These are phyloP conservation scores for Nycticorax nycticorax DNA, from an alignment of 2,113 vertebrate species.

Conservation along the genomic window DNA sequence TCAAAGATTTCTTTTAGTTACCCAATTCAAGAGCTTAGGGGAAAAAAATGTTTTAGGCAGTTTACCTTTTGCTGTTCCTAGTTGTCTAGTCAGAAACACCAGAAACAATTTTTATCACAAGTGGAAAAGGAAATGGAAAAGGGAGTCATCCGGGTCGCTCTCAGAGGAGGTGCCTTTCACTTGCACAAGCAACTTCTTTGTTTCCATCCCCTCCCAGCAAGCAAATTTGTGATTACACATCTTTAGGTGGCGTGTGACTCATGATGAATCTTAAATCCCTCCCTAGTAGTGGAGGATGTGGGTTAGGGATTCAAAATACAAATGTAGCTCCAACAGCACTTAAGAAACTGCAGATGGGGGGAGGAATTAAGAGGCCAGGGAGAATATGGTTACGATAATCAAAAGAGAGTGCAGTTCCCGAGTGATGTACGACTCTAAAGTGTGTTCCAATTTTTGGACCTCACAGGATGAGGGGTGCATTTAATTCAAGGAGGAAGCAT, in stretches of 20 bases:
- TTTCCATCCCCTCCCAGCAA: not conserved
- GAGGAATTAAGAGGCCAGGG: not conserved
- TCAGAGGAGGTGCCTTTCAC: not conserved
- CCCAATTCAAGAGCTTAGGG: not conserved
- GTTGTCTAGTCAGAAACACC: not conserved
- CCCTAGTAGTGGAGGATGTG: slow-evolving; percentile 42
- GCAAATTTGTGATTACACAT: not conserved
- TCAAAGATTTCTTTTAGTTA: not conserved
- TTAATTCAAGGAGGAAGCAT: not conserved
- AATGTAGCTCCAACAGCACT: not conserved
- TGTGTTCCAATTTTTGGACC: not conserved
- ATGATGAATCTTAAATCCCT: not conserved
- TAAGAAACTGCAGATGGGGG: slow-evolving; percentile 16
- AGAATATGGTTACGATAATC: slow-evolving; percentile 8
- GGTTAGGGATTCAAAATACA: slow-evolving; percentile 35
- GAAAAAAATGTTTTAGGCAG: fast-evolving
- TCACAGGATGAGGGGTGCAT: slow-evolving; percentile 21
- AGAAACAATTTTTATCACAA: not conserved
- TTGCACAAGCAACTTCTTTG: not conserved
- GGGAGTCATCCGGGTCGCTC: not conserved
- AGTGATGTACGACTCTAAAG: not conserved
- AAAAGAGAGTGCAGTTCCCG: not conserved
- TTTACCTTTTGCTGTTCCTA: not conserved
- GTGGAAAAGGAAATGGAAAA: not conserved
- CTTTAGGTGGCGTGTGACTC: slow-evolving; percentile 6